Conservation (phyloP, 2,888 invertebrate species). For the Lasioglossum leucozonium region DNA sequence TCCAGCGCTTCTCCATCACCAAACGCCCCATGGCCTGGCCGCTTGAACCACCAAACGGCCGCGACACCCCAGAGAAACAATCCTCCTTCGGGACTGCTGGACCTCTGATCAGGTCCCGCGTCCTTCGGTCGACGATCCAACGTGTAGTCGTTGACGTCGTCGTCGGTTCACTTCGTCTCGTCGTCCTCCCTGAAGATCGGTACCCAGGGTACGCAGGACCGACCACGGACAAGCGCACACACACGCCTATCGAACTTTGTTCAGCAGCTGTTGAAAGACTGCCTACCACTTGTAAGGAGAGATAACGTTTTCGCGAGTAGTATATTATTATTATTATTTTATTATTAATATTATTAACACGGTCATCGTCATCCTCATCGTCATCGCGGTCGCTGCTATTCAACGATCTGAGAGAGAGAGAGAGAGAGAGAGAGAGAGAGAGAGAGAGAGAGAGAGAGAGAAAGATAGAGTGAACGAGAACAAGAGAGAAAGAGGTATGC, state of each 20-base stretch:
- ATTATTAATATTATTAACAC: conserved; percentile 58
- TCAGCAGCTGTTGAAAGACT: conserved; percentile 72
- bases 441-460: not conserved
- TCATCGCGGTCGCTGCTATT: conserved; percentile 38
- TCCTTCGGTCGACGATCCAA: not conserved
- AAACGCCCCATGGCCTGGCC: conserved; percentile 82
- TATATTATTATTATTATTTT: conserved; percentile 70
- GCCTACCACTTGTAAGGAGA: conserved; percentile 62
- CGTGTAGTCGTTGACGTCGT: not conserved
- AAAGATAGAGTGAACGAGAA: not conserved
- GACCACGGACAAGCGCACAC: conserved; percentile 10
- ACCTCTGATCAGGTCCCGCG: not conserved
- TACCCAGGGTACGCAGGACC: not conserved
- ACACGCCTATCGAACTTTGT: conserved; percentile 55
- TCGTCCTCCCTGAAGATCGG: conserved; percentile 29
- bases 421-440: not conserved
- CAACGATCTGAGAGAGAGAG: conserved; percentile 20
- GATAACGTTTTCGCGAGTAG: conserved; percentile 66
- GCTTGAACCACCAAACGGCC: conserved; percentile 72
- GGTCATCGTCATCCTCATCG: conserved; percentile 61
- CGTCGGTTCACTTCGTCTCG: not conserved
- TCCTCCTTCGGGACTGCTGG: not conserved
- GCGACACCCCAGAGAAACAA: conserved; percentile 69
- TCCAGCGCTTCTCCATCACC: conserved; percentile 80
- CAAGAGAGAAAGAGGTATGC: not conserved